Conservation (phyloP, 1,140 invertebrate species). For the Leguminivora glycinivorella region DNA sequence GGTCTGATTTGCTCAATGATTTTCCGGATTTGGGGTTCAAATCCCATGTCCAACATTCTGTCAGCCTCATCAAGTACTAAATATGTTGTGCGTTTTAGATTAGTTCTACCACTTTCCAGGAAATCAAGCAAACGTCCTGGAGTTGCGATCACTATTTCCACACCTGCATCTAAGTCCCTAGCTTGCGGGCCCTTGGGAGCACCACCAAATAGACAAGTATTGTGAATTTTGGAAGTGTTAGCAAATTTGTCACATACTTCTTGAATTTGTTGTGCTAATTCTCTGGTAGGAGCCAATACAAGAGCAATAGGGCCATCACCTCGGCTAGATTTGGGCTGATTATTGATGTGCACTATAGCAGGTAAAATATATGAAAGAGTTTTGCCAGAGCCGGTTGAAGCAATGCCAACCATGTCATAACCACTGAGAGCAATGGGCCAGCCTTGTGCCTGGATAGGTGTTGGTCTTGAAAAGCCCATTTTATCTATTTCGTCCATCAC, state of each 20-base stretch:
- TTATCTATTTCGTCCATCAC: slow-evolving; percentile 89
- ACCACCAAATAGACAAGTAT: slow-evolving; percentile 97
- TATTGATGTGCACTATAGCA: slow-evolving; percentile 95
- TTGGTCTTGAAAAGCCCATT: slow-evolving; percentile 91
- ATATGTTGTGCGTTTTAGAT: slow-evolving; percentile 94
- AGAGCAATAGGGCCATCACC: slow-evolving; percentile 96
- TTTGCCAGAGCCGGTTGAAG: slow-evolving; percentile 97
- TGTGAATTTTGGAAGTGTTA: slow-evolving; percentile 89
- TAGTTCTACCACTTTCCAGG: slow-evolving; percentile 95
- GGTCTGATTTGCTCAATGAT: slow-evolving; percentile 96
- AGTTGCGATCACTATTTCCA: slow-evolving; percentile 95
- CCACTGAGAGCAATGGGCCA: slow-evolving; percentile 97
- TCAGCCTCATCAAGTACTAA: slow-evolving; percentile 98
- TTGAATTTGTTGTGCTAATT: slow-evolving; percentile 98
- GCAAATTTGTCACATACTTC: slow-evolving; percentile 97
- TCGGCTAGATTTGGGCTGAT: slow-evolving; percentile 89
- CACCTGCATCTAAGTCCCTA: slow-evolving; percentile 91
- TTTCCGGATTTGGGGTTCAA: slow-evolving; percentile 98
- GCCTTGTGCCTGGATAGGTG: slow-evolving; percentile 93
- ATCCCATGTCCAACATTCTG: slow-evolving; percentile 99
- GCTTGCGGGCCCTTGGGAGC: slow-evolving; percentile 92
- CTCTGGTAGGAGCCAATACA: slow-evolving; percentile 95
- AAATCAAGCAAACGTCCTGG: slow-evolving; percentile 97
- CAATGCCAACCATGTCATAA: slow-evolving; percentile 96
- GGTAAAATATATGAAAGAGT: slow-evolving; percentile 91